Evolutionary conservation across 1,140 invertebrate genomes (phyloP).

Genomic region (Hydropsyche tenuis): DNA sequence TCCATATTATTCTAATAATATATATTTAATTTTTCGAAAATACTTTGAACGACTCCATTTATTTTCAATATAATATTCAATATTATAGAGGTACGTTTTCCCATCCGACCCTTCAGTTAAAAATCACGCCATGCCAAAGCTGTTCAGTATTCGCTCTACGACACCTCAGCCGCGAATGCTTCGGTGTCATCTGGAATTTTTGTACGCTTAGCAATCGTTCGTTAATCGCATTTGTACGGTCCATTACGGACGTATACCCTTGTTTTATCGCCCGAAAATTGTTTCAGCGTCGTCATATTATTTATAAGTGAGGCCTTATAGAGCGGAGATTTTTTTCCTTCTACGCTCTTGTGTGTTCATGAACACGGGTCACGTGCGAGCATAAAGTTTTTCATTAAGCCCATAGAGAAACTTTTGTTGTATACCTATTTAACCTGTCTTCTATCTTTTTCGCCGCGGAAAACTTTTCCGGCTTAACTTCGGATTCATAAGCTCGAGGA

Average conservation of each 20-base stretch:
- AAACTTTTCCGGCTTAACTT: slow-evolving; percentile 32
- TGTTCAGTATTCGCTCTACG: background rate
- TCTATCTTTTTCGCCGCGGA: slow-evolving; percentile 30
- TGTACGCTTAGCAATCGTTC: slow-evolving; percentile 9
- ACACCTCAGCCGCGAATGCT: background rate
- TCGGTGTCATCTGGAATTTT: slow-evolving; percentile 10
- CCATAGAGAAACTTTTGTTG: slow-evolving; percentile 36
- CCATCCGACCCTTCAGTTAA: too few species aligned
- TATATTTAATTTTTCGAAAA: too few species aligned
- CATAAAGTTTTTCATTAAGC: slow-evolving; percentile 39
- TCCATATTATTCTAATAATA: too few species aligned
- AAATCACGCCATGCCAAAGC: too few species aligned
- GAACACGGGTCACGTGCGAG: slow-evolving; percentile 30
- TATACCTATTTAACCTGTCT: slow-evolving; percentile 41
- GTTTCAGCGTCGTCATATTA: slow-evolving; percentile 7
- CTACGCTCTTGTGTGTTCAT: background rate
- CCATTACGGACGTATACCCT: slow-evolving; percentile 26
- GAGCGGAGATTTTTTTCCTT: slow-evolving; percentile 13
- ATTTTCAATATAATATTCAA: too few species aligned
- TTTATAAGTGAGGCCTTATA: slow-evolving; percentile 18
- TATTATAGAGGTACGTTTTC: too few species aligned
- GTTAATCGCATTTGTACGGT: slow-evolving; percentile 16
- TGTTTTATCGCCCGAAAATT: slow-evolving; percentile 27
- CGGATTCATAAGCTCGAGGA: slow-evolving; percentile 38
- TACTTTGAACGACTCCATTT: too few species aligned